These are phyloP conservation scores for Cepphus grylle DNA, from an alignment of 2,113 vertebrate genomes.

Conservation along the genomic window DNA sequence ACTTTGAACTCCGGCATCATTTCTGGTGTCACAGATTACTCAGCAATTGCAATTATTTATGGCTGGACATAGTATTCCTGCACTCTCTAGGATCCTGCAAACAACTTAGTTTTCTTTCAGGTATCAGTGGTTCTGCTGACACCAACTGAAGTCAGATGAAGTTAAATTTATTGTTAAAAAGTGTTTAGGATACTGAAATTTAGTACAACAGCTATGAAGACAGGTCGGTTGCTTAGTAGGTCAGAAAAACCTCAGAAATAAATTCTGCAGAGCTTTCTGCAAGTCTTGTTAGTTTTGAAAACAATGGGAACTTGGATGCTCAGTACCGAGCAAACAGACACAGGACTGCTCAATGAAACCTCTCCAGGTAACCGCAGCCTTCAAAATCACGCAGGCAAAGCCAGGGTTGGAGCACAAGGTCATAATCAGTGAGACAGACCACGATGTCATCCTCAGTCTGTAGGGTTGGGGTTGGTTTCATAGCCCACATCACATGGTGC, in stretches of 20 bases:
- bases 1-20: not conserved
- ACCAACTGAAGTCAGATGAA: not conserved
- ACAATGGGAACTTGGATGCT: not conserved
- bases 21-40: not conserved
- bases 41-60: not conserved
- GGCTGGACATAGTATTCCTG: not conserved
- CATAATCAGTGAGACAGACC: not conserved
- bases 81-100: not conserved
- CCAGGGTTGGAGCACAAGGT: not conserved
- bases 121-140: not conserved
- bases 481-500: no score
- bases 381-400: not conserved
- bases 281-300: not conserved
- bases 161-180: not conserved
- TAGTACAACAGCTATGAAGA: not conserved
- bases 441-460: not conserved
- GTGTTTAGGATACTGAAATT: not conserved
- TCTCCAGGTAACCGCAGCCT: not conserved
- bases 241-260: not conserved
- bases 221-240: not conserved
- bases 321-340: not conserved
- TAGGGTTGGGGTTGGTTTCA: accelerated
- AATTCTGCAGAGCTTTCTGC: not conserved
- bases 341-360: not conserved
- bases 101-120: not conserved